Evolutionary conservation across 2,113 vertebrate genomes (phyloP), one percentile per base, ranked within the genome.

Genomic region (Bufo bufo): DNA sequence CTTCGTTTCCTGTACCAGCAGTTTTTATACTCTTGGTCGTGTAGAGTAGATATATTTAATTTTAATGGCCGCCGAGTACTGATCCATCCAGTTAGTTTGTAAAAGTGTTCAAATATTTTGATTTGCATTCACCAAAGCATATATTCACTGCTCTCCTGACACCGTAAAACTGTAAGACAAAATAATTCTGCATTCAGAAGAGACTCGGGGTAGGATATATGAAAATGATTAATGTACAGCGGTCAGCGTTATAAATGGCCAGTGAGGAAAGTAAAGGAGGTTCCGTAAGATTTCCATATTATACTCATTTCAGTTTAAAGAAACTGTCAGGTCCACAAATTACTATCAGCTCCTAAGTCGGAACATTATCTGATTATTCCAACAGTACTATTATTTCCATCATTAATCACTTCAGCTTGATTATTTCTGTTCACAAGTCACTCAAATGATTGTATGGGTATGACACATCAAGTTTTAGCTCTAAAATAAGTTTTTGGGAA

Each of bases 51-150:
- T 3, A 63, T 49, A 49, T 63, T 17, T 65, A 82, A 65, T 49
- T 49, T 47, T 82, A 82, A 81, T 82, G 58, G 79, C 8, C 4
- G 56, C 6, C 79, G n/a, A 82, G 78, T 61, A 81, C 33, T 81
- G 58, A 81, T 45, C 56, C 54, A 81, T 43, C 58, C 58, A 20
- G 56, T 45, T 61, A 61, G 4, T 61, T 61, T 81, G 54, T 81
- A 61, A 81, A 61, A 61, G 14, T 81, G 13, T 47, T 82, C 47
- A 82, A 49, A 49, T 82, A 63, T 82, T 82, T 65, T 47, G 59
- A 82, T 63, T 20, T 82, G 59, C 45, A 49, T 65, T 78, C 50
- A 23, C 50, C 11, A 56, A 6, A 56, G 49, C n/a, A 17, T 49
- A n/a, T 19, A 23, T 78, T 56, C 77, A 54, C 77, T 6, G 74